Conservation (phyloP, 2,797 vertebrate species). For the Pygocentrus nattereri region DNA sequence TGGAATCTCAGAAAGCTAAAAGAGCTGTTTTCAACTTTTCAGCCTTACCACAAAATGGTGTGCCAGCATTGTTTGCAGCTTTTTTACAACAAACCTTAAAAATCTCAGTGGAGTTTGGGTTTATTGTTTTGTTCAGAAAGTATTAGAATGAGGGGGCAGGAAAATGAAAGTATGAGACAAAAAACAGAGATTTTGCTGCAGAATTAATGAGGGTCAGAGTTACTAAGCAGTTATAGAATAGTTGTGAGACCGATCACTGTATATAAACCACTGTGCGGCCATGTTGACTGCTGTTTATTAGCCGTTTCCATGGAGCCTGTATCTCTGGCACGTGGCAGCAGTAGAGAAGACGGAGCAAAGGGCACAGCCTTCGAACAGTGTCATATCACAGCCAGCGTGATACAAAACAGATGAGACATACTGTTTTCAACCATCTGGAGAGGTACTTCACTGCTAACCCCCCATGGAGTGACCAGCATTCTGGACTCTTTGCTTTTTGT, state of each 20-base stretch:
- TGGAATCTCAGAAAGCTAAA: not conserved
- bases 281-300: conserved; percentile 74
- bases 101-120: too few relatives aligned
- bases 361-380: conserved; percentile 55
- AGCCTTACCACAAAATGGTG: not conserved
- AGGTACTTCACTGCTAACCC: conserved; percentile 39
- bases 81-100: not conserved
- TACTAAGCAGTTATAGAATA: conserved; percentile 58
- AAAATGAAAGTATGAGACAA: not conserved
- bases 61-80: not conserved
- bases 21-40: not conserved
- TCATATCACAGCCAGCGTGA: conserved; percentile 65
- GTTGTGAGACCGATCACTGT: conserved; percentile 34
- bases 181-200: conserved; percentile 60
- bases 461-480: conserved; percentile 15
- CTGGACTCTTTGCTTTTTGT: conserved; percentile 2
- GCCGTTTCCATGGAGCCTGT: conserved; percentile 71
- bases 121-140: not conserved
- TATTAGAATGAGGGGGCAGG: not conserved
- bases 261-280: conserved; percentile 34
- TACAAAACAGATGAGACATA: conserved; percentile 63
- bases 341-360: conserved; percentile 57
- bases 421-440: conserved; percentile 58
- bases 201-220: conserved; percentile 28
- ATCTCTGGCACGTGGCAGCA: conserved; percentile 65